A percentile compares a stretch with the other conserved stretches of the same genome.
phyloP scores from a whole-genome alignment of 2,797 vertebrate genomes.

The Danionella dracula region DNA sequence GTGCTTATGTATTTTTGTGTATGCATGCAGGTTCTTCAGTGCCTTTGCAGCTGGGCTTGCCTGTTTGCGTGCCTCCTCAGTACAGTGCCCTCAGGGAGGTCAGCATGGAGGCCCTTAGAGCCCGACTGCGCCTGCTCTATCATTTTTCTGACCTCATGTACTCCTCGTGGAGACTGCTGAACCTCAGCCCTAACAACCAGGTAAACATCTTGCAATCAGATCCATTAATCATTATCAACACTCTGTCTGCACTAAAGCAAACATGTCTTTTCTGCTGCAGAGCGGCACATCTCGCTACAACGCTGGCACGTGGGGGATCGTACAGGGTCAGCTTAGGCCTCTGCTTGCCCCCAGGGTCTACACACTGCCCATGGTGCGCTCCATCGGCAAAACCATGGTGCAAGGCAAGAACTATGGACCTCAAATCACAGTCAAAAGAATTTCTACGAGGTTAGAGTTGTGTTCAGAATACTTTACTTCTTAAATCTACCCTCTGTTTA shows the following conservation, averaged over 20 bases:
- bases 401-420: conserved; percentile 80
- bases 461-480: neutral
- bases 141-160: conserved; percentile 83
- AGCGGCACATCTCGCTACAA: conserved; percentile 72
- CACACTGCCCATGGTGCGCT: conserved; percentile 74
- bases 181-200: conserved; percentile 68
- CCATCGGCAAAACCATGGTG: conserved; percentile 76
- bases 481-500: neutral
- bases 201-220: conserved; percentile 45
- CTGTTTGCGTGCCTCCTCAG: conserved; percentile 73
- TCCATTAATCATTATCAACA: neutral
- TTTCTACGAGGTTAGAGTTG: conserved; percentile 66
- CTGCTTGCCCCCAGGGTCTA: conserved; percentile 77
- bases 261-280: conserved; percentile 46
- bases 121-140: conserved; percentile 72
- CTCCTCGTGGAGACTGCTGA: conserved; percentile 78
- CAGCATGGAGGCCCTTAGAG: conserved; percentile 64
- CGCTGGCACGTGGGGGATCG: conserved; percentile 71
- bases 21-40: conserved; percentile 53
- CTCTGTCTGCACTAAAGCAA: neutral
- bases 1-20: neutral
- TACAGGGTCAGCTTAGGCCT: conserved; percentile 73
- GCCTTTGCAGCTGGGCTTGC: conserved; percentile 66
- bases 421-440: conserved; percentile 77
- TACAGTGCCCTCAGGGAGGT: conserved; percentile 74